Evolutionary conservation across 2,797 vertebrate species (phyloP).

Genomic region (Tympanoctomys barrerae): DNA sequence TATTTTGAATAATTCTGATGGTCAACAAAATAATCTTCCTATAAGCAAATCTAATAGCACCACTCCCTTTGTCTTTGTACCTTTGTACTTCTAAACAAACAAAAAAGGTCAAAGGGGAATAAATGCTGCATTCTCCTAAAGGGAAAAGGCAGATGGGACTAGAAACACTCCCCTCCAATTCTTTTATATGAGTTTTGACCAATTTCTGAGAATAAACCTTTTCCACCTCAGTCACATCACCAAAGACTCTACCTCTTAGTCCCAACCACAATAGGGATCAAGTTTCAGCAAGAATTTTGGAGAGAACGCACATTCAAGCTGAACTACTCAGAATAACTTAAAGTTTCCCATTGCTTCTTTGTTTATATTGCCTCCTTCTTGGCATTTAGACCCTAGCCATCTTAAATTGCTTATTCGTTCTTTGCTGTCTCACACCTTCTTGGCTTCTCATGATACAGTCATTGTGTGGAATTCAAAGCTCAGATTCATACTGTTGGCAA

Average conservation of each 20-base stretch:
- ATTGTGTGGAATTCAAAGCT: neutral
- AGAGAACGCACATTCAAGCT: neutral
- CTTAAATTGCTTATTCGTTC: neutral
- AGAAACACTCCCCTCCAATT: neutral
- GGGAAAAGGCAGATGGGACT: neutral
- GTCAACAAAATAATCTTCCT: neutral
- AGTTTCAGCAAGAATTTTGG: neutral
- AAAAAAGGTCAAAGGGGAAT: neutral
- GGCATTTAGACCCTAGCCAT: neutral
- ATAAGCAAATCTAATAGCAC: neutral
- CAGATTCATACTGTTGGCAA: neutral
- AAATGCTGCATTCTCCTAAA: neutral
- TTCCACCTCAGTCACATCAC: neutral
- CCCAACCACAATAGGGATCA: neutral
- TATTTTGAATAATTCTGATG: neutral
- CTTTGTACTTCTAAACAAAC: neutral
- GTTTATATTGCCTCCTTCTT: neutral
- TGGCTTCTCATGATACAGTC: constrained; percentile 37
- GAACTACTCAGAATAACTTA: neutral
- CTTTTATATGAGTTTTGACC: neutral
- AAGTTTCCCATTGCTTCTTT: neutral
- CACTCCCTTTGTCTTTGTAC: neutral
- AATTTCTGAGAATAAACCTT: neutral
- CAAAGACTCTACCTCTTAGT: neutral
- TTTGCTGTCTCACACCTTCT: neutral